Evolutionary conservation across 2,888 invertebrate species (phyloP).

Genomic region (Thymelicus sylvestris): DNA sequence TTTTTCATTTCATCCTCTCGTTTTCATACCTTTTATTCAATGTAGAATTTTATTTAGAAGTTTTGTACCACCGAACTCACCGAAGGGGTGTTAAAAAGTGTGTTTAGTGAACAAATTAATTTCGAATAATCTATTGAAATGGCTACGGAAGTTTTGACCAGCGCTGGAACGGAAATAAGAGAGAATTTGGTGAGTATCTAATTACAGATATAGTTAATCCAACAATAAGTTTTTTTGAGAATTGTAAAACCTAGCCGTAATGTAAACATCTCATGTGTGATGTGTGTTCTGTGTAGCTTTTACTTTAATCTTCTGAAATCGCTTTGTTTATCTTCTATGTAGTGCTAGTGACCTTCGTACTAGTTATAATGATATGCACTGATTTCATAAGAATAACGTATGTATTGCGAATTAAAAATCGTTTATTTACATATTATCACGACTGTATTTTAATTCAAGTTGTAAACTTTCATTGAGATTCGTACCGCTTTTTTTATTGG

Average conservation of each 20-base stretch:
- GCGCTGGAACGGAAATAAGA: constrained; percentile 65
- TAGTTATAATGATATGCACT: constrained; percentile 4
- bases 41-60: constrained; percentile 8
- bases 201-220: neutral
- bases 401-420: neutral
- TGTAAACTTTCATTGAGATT: no score
- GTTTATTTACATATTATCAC: neutral
- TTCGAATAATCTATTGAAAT: constrained; percentile 49
- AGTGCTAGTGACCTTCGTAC: constrained; percentile 38
- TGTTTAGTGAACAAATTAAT: constrained; percentile 4
- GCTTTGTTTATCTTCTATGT: constrained; percentile 28
- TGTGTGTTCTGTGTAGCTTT: neutral
- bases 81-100: neutral
- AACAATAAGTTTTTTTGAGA: neutral
- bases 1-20: neutral
- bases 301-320: neutral
- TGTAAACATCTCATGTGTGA: neutral
- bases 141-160: constrained; percentile 66
- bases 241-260: neutral
- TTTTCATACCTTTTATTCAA: neutral
- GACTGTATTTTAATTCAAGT: no score
- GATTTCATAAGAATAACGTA: neutral
- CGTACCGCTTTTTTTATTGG: no score
- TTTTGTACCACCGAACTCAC: constrained; percentile 4
- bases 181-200: constrained; percentile 73